These are phyloP conservation scores for Pocillopora damicornis DNA, from an alignment of 64 coral and sea anemone genomes.

Conservation along the genomic window DNA sequence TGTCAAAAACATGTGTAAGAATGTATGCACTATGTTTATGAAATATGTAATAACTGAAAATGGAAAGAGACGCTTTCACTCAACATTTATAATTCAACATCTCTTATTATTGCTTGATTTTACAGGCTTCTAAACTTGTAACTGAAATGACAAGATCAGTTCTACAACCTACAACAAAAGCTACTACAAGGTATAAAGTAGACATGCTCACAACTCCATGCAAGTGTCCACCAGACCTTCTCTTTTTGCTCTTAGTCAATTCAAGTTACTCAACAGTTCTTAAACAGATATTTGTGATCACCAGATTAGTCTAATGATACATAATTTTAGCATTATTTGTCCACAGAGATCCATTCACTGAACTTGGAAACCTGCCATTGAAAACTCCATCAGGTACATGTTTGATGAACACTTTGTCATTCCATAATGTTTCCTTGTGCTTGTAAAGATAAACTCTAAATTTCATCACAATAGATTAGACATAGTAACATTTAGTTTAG, in stretches of 20 bases:
- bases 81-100: too few species aligned
- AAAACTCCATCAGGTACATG: constrained; percentile 26
- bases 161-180: constrained; percentile 5
- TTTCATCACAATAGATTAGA: too few species aligned
- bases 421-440: neutral
- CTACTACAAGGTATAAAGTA: neutral
- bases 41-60: too few species aligned
- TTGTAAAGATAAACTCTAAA: neutral
- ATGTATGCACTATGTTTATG: too few species aligned
- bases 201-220: too few species aligned
- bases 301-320: too few species aligned
- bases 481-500: too few species aligned
- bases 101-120: neutral
- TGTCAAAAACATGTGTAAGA: neutral
- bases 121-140: constrained; percentile 51
- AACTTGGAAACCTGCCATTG: constrained; percentile 7
- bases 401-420: neutral
- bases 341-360: constrained; percentile 21
- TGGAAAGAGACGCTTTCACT: too few species aligned
- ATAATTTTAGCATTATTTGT: neutral
- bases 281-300: neutral
- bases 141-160: constrained; percentile 43
- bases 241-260: too few species aligned
- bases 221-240: too few species aligned
- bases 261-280: too few species aligned